These are phyloP conservation scores for Phylloscopus trochilus DNA, from an alignment of 2,113 vertebrate species.

Conservation along the genomic window DNA sequence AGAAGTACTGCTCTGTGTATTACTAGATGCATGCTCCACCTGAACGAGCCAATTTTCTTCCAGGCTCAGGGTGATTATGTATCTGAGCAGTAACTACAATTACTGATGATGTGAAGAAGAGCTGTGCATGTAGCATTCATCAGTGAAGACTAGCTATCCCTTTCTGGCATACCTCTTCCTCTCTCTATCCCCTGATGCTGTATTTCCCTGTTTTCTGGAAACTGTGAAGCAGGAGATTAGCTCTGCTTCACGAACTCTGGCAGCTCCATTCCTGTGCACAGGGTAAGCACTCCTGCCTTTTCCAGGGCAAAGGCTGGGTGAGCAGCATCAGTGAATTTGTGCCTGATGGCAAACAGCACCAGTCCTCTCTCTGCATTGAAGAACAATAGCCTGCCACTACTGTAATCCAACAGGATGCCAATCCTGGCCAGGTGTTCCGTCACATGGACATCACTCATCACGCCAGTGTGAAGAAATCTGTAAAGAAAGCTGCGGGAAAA, in stretches of 20 bases:
- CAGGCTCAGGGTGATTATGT: neutral
- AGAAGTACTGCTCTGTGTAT: neutral
- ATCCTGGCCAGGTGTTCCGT: constrained; percentile 76
- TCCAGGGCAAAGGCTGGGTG: constrained; percentile 88
- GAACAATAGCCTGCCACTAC: constrained; percentile 81
- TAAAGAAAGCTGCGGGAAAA: constrained; percentile 77
- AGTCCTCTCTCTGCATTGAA: constrained; percentile 87
- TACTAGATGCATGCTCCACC: neutral
- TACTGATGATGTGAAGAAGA: neutral
- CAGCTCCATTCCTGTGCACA: constrained; percentile 80
- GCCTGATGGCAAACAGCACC: constrained; percentile 79
- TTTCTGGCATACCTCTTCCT: neutral
- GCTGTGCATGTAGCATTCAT: neutral
- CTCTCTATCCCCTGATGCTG: neutral
- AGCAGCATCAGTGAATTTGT: constrained; percentile 78
- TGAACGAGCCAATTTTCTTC: neutral
- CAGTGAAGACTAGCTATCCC: neutral
- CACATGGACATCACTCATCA: constrained; percentile 78
- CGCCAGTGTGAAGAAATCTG: constrained; percentile 82
- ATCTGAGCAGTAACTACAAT: neutral
- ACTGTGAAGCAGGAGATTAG: constrained; percentile 59
- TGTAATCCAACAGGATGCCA: constrained; percentile 87
- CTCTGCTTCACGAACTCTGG: constrained; percentile 84
- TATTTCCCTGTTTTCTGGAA: neutral
- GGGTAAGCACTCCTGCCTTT: constrained; percentile 80